These are phyloP conservation scores for Osedax frankpressi DNA, from an alignment of 2,888 invertebrate species.

Conservation along the genomic window DNA sequence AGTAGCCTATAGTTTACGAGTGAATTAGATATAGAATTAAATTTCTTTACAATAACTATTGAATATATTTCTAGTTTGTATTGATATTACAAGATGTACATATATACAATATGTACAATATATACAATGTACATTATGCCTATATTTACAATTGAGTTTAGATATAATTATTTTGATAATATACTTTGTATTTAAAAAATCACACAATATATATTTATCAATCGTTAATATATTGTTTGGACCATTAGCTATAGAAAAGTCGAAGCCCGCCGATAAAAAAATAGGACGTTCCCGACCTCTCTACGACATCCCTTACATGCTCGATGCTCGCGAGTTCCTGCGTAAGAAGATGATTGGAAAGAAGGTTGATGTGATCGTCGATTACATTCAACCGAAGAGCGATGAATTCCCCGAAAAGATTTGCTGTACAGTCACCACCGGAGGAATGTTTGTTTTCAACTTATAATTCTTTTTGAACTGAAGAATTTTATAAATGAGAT, in stretches of 20 bases:
- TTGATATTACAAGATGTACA: too few relatives aligned
- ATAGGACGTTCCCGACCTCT: slow-evolving; percentile 55
- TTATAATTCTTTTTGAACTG: too few relatives aligned
- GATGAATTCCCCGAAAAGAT: slow-evolving; percentile 76
- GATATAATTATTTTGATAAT: too few relatives aligned
- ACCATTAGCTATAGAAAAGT: neutral
- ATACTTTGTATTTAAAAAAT: too few relatives aligned
- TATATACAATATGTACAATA: too few relatives aligned
- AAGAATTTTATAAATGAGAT: too few relatives aligned
- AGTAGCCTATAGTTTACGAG: too few relatives aligned
- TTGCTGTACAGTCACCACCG: slow-evolving; percentile 78
- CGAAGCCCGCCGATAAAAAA: neutral
- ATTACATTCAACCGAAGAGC: slow-evolving; percentile 88
- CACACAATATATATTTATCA: slow-evolving; percentile 1
- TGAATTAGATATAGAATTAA: too few relatives aligned
- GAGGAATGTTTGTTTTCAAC: slow-evolving; percentile 62
- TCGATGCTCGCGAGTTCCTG: slow-evolving; percentile 89
- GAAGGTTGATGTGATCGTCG: slow-evolving; percentile 51
- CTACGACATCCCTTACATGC: slow-evolving; percentile 97
- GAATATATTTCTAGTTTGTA: neutral
- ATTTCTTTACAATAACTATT: neutral
- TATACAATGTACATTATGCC: too few relatives aligned
- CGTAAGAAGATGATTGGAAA: slow-evolving; percentile 89
- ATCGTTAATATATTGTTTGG: neutral
- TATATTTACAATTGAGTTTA: too few relatives aligned